Evolutionary conservation across 2,113 vertebrate species (phyloP).

Genomic region (Heterocephalus glaber): DNA sequence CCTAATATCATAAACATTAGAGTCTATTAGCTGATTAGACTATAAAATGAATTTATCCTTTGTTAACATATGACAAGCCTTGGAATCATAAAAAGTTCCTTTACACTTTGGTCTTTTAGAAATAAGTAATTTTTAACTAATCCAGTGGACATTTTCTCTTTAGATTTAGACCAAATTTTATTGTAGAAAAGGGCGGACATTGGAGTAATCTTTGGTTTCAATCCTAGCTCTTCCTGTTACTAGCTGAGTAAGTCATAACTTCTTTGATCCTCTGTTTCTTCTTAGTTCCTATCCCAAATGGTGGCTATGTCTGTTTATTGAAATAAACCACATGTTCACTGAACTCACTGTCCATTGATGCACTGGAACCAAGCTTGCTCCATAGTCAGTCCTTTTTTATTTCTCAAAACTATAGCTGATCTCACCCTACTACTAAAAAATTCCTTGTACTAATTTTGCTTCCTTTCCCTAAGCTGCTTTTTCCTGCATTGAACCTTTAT

Average conservation of each 20-base stretch:
- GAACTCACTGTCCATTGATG: not conserved
- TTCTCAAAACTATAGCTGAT: slow-evolving; percentile 38
- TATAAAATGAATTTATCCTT: not conserved
- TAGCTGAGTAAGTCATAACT: slow-evolving; percentile 35
- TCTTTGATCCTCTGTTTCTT: slow-evolving; percentile 35
- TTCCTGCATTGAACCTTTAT: slow-evolving; percentile 18
- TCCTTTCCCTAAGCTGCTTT: slow-evolving; percentile 2
- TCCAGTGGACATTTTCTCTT: not conserved
- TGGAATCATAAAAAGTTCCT: not conserved
- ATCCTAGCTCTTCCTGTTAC: not conserved
- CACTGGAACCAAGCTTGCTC: not conserved
- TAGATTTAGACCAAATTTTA: not conserved
- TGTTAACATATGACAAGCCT: not conserved
- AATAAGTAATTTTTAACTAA: slow-evolving; percentile 1
- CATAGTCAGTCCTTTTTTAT: slow-evolving; percentile 21
- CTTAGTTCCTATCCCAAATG: not conserved
- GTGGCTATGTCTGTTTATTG: not conserved
- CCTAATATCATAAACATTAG: not conserved
- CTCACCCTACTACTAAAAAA: slow-evolving; percentile 24
- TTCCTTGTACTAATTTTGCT: slow-evolving; percentile 40
- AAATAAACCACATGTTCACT: slow-evolving; percentile 50
- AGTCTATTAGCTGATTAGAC: not conserved
- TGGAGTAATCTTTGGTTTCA: slow-evolving; percentile 50
- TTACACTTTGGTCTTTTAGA: slow-evolving; percentile 36
- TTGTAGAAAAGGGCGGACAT: not conserved